phyloP scores from a whole-genome alignment of 1,140 invertebrate genomes.

The Linepithema humile region DNA sequence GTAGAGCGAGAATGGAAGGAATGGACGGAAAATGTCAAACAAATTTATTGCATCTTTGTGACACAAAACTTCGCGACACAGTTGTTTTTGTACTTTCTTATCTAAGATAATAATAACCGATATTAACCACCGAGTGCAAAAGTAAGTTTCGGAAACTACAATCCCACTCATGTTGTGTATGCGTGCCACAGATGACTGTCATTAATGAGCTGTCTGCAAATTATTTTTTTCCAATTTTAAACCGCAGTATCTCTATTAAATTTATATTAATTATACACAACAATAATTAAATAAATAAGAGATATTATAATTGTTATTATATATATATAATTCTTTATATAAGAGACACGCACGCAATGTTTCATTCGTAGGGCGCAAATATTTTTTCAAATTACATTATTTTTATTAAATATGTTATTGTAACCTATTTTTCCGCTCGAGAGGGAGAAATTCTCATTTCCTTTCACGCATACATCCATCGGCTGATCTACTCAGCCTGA shows the following conservation, averaged over 20 bases:
- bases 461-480: neutral
- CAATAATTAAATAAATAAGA: neutral
- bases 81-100: neutral
- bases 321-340: neutral
- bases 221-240: neutral
- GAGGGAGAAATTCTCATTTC: slow-evolving; percentile 43
- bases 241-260: neutral
- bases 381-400: no score
- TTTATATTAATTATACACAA: neutral
- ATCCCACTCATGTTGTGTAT: neutral
- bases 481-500: slow-evolving; percentile 55
- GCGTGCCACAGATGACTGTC: neutral
- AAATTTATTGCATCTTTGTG: slow-evolving; percentile 47
- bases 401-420: slow-evolving; percentile 27
- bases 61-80: neutral
- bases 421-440: neutral
- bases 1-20: slow-evolving; percentile 20
- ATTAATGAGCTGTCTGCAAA: neutral
- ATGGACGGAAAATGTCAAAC: slow-evolving; percentile 52
- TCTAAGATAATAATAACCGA: neutral
- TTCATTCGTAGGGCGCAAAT: neutral
- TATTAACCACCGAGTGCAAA: neutral
- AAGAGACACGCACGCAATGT: neutral
- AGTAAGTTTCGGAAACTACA: neutral
- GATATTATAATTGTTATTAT: neutral